phyloP scores from a whole-genome alignment of 2,797 vertebrate species.

The Dipus sagitta region DNA sequence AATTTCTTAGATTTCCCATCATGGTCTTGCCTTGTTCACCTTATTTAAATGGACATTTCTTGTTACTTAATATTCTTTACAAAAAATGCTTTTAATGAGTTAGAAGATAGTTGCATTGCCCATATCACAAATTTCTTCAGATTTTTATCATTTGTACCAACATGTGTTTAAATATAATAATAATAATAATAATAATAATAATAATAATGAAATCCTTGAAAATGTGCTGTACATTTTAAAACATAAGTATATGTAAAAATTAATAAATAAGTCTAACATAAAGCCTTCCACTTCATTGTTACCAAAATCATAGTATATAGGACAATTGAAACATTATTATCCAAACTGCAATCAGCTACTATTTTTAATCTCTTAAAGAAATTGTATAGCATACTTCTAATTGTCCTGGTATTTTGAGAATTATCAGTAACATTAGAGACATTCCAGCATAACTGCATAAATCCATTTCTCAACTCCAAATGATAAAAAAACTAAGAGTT shows the following conservation, averaged over 20 bases:
- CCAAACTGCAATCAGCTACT: slow-evolving; percentile 7
- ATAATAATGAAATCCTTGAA: neutral
- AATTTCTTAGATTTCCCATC: neutral
- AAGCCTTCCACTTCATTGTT: neutral
- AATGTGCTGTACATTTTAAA: neutral
- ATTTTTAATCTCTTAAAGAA: slow-evolving; percentile 38
- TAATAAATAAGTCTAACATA: neutral
- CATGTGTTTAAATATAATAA: neutral
- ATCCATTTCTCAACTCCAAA: neutral
- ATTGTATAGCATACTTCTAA: neutral
- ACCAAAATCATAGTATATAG: neutral
- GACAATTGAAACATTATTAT: neutral
- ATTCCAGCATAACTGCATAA: neutral
- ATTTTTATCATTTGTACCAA: neutral
- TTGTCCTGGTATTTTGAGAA: neutral
- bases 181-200: too few relatives aligned
- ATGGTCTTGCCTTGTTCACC: neutral
- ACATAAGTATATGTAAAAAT: neutral
- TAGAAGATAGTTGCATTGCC: neutral
- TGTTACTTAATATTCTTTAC: neutral
- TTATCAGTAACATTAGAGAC: neutral
- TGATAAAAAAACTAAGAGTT: neutral
- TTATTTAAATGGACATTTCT: neutral
- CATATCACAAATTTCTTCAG: neutral
- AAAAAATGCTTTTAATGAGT: neutral